phyloP scores from a whole-genome alignment of 2,888 invertebrate genomes.

The Xanthia icteritia region DNA sequence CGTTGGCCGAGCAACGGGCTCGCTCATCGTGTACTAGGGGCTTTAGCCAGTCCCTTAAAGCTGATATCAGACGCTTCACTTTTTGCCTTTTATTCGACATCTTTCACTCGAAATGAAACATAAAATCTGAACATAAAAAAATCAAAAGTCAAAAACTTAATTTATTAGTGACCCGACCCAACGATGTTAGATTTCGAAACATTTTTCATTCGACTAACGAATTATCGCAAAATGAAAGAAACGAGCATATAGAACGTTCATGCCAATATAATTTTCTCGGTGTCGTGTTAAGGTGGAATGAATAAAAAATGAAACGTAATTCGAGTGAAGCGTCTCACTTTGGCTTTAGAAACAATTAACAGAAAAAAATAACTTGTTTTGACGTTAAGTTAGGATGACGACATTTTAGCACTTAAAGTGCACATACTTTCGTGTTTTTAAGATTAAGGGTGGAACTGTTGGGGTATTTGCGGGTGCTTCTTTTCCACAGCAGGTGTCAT shows the following conservation, averaged over 20 bases:
- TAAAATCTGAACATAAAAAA: not conserved
- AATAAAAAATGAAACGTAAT: not conserved
- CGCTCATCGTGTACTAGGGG: no score
- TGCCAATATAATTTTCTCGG: not conserved
- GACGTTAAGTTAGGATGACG: not conserved
- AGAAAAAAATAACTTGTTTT: not conserved
- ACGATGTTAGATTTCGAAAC: not conserved
- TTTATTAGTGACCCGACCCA: not conserved
- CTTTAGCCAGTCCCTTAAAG: not conserved
- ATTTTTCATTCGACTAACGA: not conserved
- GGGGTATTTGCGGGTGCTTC: slow-evolving; percentile 58
- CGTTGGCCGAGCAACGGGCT: no score
- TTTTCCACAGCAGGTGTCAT: slow-evolving; percentile 66
- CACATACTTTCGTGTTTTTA: no score
- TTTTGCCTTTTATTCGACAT: not conserved
- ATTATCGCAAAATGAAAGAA: not conserved
- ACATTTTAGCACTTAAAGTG: not conserved
- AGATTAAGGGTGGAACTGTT: slow-evolving; percentile 62
- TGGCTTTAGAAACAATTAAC: not conserved
- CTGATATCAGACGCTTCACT: not conserved
- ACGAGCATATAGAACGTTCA: no score
- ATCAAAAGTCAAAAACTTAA: not conserved
- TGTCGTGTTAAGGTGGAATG: not conserved
- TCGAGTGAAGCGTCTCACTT: not conserved
- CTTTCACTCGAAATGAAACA: not conserved